These are phyloP conservation scores for Danio jaintianensis DNA, from an alignment of 2,797 vertebrate genomes.

Conservation along the genomic window DNA sequence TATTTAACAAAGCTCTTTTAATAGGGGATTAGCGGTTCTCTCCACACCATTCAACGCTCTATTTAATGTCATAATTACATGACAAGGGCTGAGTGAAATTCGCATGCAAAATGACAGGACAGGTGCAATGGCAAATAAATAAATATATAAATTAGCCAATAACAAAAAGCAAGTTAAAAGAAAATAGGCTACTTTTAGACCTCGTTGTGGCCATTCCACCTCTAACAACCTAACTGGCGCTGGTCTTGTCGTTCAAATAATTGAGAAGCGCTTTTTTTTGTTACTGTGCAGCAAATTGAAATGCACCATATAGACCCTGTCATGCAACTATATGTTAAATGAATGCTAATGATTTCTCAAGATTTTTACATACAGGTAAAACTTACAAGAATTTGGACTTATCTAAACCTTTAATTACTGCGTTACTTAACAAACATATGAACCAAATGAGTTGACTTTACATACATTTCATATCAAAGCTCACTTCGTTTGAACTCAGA, in stretches of 20 bases:
- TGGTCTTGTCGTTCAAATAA: neutral
- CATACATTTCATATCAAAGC: no score
- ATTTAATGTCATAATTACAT: slow-evolving; percentile 97
- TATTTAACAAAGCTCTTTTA: slow-evolving; percentile 98
- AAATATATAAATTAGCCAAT: slow-evolving; percentile 83
- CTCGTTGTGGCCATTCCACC: neutral
- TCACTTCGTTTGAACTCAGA: no score
- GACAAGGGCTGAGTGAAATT: slow-evolving; percentile 89
- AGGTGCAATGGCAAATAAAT: slow-evolving; percentile 90
- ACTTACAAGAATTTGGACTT: neutral
- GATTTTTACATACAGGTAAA: neutral
- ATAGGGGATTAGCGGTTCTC: slow-evolving; percentile 94
- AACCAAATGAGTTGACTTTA: no score
- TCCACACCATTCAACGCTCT: slow-evolving; percentile 87
- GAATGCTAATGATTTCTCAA: no score
- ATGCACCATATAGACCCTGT: no score
- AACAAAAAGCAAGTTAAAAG: slow-evolving; percentile 81
- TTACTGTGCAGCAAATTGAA: no score
- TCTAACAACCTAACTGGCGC: neutral
- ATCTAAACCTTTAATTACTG: neutral
- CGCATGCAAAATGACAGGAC: slow-evolving; percentile 85
- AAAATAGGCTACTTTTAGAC: neutral
- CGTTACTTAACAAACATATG: neutral
- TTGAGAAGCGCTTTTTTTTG: neutral
- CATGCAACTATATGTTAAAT: no score